Percentiles rank a stretch among this genome's conserved stretches.
phyloP scores from a whole-genome alignment of 2,113 vertebrate species.

The Chaetodon trifascialis region DNA sequence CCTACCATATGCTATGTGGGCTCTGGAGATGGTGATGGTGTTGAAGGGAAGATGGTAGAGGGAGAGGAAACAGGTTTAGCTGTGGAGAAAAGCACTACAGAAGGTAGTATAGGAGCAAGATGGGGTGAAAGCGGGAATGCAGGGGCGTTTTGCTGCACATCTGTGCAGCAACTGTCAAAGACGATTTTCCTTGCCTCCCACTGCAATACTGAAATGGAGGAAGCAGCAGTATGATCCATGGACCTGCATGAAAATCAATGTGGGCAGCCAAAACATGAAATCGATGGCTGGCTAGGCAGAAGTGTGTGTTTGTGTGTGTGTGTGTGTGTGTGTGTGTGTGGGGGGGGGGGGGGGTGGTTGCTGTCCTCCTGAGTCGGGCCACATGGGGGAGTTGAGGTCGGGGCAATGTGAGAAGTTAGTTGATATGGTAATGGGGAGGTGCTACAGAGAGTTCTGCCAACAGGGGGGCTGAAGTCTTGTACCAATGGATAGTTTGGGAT shows the following conservation, averaged over 20 bases:
- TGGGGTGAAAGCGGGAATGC: slow-evolving; percentile 35
- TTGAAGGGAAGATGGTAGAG: slow-evolving; percentile 22
- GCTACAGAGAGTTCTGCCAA: slow-evolving; percentile 25
- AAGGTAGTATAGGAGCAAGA: slow-evolving; percentile 16
- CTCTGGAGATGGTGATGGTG: slow-evolving; percentile 33
- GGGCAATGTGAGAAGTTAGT: slow-evolving; percentile 48
- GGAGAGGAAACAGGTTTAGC: slow-evolving; percentile 34
- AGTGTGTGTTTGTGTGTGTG: slow-evolving; percentile 48
- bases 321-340: too few relatives aligned
- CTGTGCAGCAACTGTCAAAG: slow-evolving; percentile 73
- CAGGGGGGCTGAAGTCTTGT: slow-evolving; percentile 1
- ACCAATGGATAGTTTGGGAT: slow-evolving; percentile 25
- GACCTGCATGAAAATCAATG: slow-evolving; percentile 84
- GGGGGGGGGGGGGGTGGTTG: slow-evolving; percentile 19
- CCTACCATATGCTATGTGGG: slow-evolving; percentile 2
- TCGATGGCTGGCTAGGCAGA: slow-evolving; percentile 71
- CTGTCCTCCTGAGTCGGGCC: slow-evolving; percentile 56
- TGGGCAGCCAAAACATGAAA: slow-evolving; percentile 81
- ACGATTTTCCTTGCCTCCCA: slow-evolving; percentile 71
- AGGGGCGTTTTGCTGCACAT: slow-evolving; percentile 52
- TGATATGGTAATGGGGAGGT: slow-evolving; percentile 51
- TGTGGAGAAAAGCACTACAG: slow-evolving; percentile 15
- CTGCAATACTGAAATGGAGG: slow-evolving; percentile 69
- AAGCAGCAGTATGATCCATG: slow-evolving; percentile 75
- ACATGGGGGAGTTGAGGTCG: slow-evolving; percentile 59